Evolutionary conservation across 2,797 vertebrate species (phyloP), one percentile per base, ranked within the genome.

Genomic region (Malurus leucopterus): DNA sequence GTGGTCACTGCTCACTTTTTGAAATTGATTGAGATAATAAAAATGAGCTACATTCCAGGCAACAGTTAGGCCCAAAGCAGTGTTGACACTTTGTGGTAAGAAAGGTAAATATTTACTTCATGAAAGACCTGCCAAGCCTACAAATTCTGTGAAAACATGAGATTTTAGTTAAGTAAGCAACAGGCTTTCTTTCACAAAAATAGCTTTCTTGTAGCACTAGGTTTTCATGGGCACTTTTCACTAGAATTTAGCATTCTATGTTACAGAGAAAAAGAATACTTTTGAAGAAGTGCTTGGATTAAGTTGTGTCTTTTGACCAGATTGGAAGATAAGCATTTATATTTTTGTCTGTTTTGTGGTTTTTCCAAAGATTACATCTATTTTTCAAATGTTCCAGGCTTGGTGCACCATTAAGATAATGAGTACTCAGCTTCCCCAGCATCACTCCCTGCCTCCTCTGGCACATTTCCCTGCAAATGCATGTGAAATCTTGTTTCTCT

Each of bases 71-170:
- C 40, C 22, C 10, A 47, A 94, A 88, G 32, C 9, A 71, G 51
- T 50, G 63, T 55, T 95, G 53, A 90, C 69, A 58, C 58, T 94
- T 70, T 22, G 49, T 79, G 71, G 74, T 62, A 46, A 90, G 77
- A 86, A 90, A 85, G 9, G 47, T 54, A 93, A 90, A 86, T 70
- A 90, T 63, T 91, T 89, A 81, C 34, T 65, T 76, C 54, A 71
- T 23, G 34, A 54, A 85, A 90, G 47, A 50, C 36, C 38, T 87
- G 65, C 54, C 81, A 89, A 88, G n/a, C 41, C 75, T 61, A 91
- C 21, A 55, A 69, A 75, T 74, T 86, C 54, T 87, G 49, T 87
- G 62, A 78, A 91, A 86, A 82, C 36, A 80, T 43, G 64, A 79
- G 41, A 84, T 84, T 89, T 88, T 49, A 71, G 47, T 62, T 76